Base-by-base conservation (phyloP, 2,113 vertebrate genomes). In the Coreoperca whiteheadi region DNA sequence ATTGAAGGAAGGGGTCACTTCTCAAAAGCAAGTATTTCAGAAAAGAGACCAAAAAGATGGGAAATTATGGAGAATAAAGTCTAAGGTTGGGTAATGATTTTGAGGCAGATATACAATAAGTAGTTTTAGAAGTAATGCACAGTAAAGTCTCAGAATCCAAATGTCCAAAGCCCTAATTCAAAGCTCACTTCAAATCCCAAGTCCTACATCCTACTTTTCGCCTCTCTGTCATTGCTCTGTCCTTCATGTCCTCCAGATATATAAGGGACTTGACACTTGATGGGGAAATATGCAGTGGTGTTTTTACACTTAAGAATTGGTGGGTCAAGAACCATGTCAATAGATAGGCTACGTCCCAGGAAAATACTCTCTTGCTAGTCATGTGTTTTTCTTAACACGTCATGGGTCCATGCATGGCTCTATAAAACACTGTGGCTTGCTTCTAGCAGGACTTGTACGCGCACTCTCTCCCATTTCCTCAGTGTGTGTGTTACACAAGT, bases 231-330 rank as follows among this genome's bases (percentile, higher is more conserved):
- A 51, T 34, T 23, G 6, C 68, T 70, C n/a, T n/a, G n/a, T 1
- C 23, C 64, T 79, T 83, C 7, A 39, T 46, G 73, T 87, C 84
- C 66, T 63, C 6, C 41, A 68, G 75, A 74, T 53, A 69, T 20
- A 61, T 46, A 67, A 70, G 41, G 30, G 65, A 50, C 69, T 65
- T 81, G 74, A 78, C 74, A 73, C 32, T 75, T 28, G 57, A 74
- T 34, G 54, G 64, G 64, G 32, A 34, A 34, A 34, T 34, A 34
- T 34, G 32, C 53, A 72, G 69, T 41, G 37, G 10, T 2, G 2
- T 43, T 41, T 41, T 41, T 39, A 43, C 12, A 43, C 8, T 6
- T 39, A 12, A 12, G 12, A 43, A 12, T 12, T 12, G 41, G 41
- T 43, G 41, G 10, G 10, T 2, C 41, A 43, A 10, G 10, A 43